Evolutionary conservation across 2,888 invertebrate species (phyloP), one percentile per base, ranked within the genome.

Genomic region (Dione juno): DNA sequence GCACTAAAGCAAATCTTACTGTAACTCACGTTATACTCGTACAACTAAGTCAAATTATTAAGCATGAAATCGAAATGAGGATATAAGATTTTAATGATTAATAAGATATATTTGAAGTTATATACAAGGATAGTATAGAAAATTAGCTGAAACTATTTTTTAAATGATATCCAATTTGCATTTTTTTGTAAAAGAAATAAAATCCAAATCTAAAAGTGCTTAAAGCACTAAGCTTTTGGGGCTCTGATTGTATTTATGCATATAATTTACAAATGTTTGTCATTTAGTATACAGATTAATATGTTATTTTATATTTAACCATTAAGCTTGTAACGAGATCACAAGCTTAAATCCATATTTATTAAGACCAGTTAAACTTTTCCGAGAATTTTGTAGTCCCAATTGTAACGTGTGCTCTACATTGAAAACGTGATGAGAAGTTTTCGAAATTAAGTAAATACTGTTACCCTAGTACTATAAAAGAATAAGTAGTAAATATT

Each of bases 281-380:
- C 16, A 48, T 19, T 48, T 11, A 19, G 10, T 50, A 50, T 50
- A 50, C 19, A 16, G 19, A 50, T 10, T 7, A n/a, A 21, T 43
- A 40, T n/a, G 43, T n/a, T 41, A 59, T 59, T 28, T 43, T 43
- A 61, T 43, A 61, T 9, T 61, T 61, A 48, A 64, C 11, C 21
- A 50, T 37, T 16, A 19, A 37, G 61, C 9, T 14, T 52, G 61
- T 61, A 61, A 61, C 35, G 40, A 41, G 67, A 61, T 67, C 67
- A 52, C 61, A 52, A 52, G 61, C 61, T 69, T 64, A 64, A 54
- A 61, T 64, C 68, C 68, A 64, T 53, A 53, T 45, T 64, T 64
- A 45, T 40, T 69, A 41, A 54, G 54, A 69, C 68, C 68, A 35
- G 68, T 69, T 43, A 37, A 63, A n/a, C n/a, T 37, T 53, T 69